These are phyloP conservation scores for Zalophus californianus DNA, from an alignment of 2,797 vertebrate species.

Conservation along the genomic window DNA sequence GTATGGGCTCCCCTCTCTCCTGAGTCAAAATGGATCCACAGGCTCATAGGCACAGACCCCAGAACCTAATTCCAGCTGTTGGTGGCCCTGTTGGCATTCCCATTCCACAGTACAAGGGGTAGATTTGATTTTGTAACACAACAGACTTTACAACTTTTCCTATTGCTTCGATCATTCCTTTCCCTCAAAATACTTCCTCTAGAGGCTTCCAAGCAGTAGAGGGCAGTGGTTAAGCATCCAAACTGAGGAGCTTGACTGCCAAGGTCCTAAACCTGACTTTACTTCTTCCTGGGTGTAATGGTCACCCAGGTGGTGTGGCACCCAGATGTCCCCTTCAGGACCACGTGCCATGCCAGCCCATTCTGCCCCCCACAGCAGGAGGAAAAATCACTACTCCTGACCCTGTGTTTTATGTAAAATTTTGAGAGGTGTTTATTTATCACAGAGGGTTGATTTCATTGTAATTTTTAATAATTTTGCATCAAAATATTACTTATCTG, in stretches of 20 bases:
- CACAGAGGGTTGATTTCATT: not conserved
- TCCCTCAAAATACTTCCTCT: not conserved
- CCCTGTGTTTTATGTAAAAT: not conserved
- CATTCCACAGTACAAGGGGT: not conserved
- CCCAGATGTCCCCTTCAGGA: not conserved
- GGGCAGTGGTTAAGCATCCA: slow-evolving; percentile 41
- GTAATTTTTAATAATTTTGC: not conserved
- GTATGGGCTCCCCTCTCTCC: not conserved
- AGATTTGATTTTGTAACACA: not conserved
- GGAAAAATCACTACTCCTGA: not conserved
- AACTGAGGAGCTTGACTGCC: not conserved
- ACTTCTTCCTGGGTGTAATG: not conserved
- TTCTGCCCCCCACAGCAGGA: not conserved
- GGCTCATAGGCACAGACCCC: not conserved
- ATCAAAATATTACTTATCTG: not conserved
- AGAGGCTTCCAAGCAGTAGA: slow-evolving; percentile 28
- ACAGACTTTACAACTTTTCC: not conserved
- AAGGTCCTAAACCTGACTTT: not conserved
- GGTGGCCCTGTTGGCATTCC: not conserved
- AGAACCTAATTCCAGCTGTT: not conserved
- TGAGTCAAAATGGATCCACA: not conserved
- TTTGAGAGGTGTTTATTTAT: not conserved
- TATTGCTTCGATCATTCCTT: not conserved
- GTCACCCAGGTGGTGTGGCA: not conserved
- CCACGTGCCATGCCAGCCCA: rapidly evolving